Evolutionary conservation across 2,797 vertebrate genomes (phyloP).

Genomic region (Muraenolepis orangiensis): DNA sequence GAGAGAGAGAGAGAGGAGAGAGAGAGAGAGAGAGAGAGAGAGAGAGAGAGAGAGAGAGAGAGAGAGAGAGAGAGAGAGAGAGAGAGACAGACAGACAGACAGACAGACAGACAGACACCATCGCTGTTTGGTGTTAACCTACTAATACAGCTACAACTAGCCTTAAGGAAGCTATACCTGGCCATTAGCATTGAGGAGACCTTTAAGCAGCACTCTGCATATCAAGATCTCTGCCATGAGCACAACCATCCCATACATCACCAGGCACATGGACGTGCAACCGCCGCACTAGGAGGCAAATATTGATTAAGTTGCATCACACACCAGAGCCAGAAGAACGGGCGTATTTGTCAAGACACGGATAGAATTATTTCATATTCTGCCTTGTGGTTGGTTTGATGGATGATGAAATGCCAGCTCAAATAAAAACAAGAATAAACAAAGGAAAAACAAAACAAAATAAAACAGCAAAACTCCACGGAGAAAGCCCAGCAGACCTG

Average conservation of each 20-base stretch:
- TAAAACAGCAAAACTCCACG: conserved; percentile 60
- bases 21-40: no score
- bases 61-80: background rate
- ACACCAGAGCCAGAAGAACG: conserved; percentile 44
- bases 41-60: background rate
- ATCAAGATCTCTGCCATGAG: conserved; percentile 51
- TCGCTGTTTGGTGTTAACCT: conserved; percentile 20
- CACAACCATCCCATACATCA: conserved; percentile 53
- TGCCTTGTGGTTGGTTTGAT: conserved; percentile 40
- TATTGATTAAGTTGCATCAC: conserved; percentile 65
- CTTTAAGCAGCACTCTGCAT: conserved; percentile 16
- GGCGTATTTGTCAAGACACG: conserved; percentile 47
- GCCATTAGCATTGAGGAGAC: conserved; percentile 35
- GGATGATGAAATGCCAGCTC: conserved; percentile 62
- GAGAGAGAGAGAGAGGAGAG: no score
- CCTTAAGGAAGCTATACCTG: conserved; percentile 34
- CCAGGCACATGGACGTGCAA: conserved; percentile 26
- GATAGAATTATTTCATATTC: conserved; percentile 51
- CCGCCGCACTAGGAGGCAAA: conserved; percentile 48
- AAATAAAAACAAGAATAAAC: conserved; percentile 61
- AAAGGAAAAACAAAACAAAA: conserved; percentile 42
- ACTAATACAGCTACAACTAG: conserved; percentile 19
- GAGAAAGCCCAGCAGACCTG: conserved; percentile 52
- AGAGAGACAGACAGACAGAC: background rate
- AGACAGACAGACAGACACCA: background rate